phyloP scores from a whole-genome alignment of 2,113 vertebrate genomes.

The Epinephelus cyanopodus region DNA sequence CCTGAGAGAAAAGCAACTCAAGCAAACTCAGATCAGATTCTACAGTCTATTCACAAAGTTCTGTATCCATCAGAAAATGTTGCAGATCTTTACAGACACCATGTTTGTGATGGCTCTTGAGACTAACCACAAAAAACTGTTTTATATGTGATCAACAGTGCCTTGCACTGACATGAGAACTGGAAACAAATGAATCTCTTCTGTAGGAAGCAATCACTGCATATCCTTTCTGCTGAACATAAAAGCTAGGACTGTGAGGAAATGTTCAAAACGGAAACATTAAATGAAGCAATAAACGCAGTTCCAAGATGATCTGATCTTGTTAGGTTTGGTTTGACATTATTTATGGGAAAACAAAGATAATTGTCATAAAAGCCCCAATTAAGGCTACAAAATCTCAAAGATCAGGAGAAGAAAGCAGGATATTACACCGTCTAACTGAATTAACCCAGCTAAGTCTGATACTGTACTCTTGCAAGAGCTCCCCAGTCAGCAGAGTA shows the following conservation, averaged over 20 bases:
- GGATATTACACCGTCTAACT: constrained; percentile 22
- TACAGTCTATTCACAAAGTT: background rate
- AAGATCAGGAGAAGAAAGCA: background rate
- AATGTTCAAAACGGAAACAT: background rate
- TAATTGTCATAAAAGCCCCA: background rate
- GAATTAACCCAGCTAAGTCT: background rate
- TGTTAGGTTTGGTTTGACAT: background rate
- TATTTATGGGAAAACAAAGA: background rate
- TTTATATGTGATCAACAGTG: too few species aligned
- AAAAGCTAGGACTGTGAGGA: background rate
- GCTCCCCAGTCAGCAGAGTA: constrained; percentile 50
- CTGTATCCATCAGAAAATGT: background rate
- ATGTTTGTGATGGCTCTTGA: background rate
- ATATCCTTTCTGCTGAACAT: background rate
- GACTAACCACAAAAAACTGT: too few species aligned
- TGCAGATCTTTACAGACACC: background rate
- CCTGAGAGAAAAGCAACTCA: background rate
- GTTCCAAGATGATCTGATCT: background rate
- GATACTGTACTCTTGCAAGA: background rate
- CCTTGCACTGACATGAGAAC: background rate
- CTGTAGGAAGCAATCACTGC: background rate
- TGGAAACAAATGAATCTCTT: background rate
- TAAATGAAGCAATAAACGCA: background rate
- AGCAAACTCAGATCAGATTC: background rate
- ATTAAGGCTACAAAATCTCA: constrained; percentile 5